Evolutionary conservation across 2,888 invertebrate species (phyloP), one percentile per base, ranked within the genome.

Genomic region (Leptopilina myrica): DNA sequence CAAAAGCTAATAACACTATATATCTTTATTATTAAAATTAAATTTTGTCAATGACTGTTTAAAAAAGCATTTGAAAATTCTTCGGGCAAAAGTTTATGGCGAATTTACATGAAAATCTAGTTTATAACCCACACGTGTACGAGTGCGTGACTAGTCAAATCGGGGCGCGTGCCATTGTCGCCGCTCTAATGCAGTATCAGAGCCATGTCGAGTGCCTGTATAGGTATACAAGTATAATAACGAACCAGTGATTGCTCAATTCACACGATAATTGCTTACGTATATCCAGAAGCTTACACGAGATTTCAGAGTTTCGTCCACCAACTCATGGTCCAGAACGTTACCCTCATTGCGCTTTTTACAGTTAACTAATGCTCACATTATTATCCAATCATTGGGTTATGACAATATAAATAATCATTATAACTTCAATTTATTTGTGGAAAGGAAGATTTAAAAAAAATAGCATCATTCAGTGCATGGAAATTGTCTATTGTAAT

Each of bases 31-130:
- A 33, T 33, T 33, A 33, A 33, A 33, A 33, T 33, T 33, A 33
- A 33, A 33, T 33, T 33, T 33, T 33, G 3, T 33, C 33, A 33
- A 33, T 33, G 33, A 33, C 33, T 33, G 5, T 5, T 33, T 33
- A 33, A 33, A 33, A 33, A 33, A 33, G 33, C 33, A 33, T 33
- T 33, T 33, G 33, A 33, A 20, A 33, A 33, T 33, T 2, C 33
- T 33, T 33, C 33, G 1, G 5, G 33, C 5, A 33, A 33, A 33
- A 33, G 33, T 33, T 33, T 59, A 59, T 59, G 7, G n/a, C 5
- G 43, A 43, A 59, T 59, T 6, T 62, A 62, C 80, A 80, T 85
- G 82, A 86, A 86, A 86, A 85, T 14, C 56, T 56, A 40, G 56
- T 33, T n/a, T 73, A 59, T 73, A 53, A 73, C 33, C n/a, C 15